These are phyloP conservation scores for Tupaia chinensis DNA, from an alignment of 2,113 vertebrate genomes.

Conservation along the genomic window DNA sequence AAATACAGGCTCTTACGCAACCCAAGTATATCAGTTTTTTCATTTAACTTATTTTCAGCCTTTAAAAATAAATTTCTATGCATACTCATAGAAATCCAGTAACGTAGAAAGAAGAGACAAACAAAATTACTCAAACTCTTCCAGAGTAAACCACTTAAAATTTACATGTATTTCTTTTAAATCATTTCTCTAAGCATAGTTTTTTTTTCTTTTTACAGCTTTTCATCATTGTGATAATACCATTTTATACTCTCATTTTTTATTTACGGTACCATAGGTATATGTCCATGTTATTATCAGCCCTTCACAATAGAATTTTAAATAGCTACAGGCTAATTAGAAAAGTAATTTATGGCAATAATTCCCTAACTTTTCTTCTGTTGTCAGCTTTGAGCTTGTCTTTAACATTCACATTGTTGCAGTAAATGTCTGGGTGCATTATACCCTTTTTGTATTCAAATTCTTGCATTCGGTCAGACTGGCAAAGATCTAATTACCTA, in stretches of 20 bases:
- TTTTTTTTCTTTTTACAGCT: not conserved
- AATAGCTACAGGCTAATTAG: slow-evolving; percentile 21
- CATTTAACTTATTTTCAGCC: not conserved
- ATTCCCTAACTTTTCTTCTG: not conserved
- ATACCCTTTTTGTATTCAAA: not conserved
- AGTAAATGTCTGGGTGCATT: not conserved
- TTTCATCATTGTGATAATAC: not conserved
- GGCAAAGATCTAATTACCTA: not conserved
- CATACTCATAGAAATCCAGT: not conserved
- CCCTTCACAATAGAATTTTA: slow-evolving; percentile 34
- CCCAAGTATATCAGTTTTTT: not conserved
- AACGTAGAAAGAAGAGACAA: not conserved
- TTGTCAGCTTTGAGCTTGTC: not conserved
- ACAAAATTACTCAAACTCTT: not conserved
- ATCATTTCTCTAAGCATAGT: not conserved
- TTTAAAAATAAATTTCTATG: not conserved
- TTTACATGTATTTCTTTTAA: slow-evolving; percentile 29
- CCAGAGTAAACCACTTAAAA: not conserved
- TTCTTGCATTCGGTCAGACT: not conserved
- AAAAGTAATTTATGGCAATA: slow-evolving; percentile 41
- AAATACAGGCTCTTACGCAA: not conserved
- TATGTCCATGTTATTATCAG: not conserved
- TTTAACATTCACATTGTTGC: slow-evolving; percentile 5
- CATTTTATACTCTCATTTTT: slow-evolving; percentile 20
- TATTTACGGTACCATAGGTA: not conserved